Base-by-base conservation (phyloP, 2,888 invertebrate genomes). In the Andricus curvator region DNA sequence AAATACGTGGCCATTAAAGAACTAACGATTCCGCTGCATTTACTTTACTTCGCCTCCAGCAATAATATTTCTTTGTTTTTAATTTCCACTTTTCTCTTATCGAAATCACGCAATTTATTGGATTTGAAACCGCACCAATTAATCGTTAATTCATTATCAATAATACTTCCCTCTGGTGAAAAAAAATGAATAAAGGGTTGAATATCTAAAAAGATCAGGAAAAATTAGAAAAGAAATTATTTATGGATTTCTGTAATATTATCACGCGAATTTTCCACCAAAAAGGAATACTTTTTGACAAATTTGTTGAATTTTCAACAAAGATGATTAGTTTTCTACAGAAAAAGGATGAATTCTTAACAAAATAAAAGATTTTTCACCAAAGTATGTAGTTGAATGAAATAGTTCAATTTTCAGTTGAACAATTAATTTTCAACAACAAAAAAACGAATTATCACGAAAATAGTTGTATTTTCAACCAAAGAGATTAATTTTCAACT, bases 1-100 rank as follows among this genome's bases (percentile, higher is more conserved):
- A 70, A 70, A 70, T 70, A 56, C 70, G 48, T 70, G 25, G 51
- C 25, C 51, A 51, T 70, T 70, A 70, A 70, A 70, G 51, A 25
- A 41, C 68, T 68, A 68, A 48, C 68, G 25, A 68, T 37, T 17
- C 29, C 20, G 20, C 48, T 70, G 29, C 25, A 70, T 48, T 70
- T 51, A 51, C 29, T 48, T 29, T 51, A 29, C 11, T 68, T 25
- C 51, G 51, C 17, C 51, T 68, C 48, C 9, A 25, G 48, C 44
- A 8, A 20, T 70, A 20, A 29, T 51, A 70, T 48, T 51, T 51
- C 68, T 68, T 25, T 68, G 44, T 56, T 44, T 44, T 70, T 70
- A 70, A 29, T 51, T 70, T 51, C 29, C 70, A 70, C 29, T 29
- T 20, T 70, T 20, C 51, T 51, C 70, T 70, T 51, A 51, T 44